These are phyloP conservation scores for Candoia aspera DNA, from an alignment of 2,113 vertebrate species.

Conservation along the genomic window DNA sequence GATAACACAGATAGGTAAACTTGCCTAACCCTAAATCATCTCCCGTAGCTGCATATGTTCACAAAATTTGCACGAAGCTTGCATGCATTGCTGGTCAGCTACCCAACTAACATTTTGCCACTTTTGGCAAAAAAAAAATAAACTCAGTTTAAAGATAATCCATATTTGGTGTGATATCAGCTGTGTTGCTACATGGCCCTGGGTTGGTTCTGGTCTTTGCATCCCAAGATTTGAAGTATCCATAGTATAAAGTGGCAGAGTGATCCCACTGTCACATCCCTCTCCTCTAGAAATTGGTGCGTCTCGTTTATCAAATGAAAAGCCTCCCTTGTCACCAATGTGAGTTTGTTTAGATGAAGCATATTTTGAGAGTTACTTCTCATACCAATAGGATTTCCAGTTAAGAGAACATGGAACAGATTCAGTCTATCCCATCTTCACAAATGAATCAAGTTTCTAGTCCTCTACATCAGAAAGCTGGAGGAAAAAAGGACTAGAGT, in stretches of 20 bases:
- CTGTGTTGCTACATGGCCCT: neutral
- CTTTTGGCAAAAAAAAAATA: too few relatives aligned
- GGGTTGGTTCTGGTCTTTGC: neutral
- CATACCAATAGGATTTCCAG: neutral
- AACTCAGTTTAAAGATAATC: neutral
- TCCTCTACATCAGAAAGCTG: neutral
- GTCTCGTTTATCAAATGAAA: neutral
- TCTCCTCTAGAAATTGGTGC: neutral
- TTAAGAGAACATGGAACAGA: neutral
- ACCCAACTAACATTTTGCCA: neutral
- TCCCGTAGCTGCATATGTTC: neutral
- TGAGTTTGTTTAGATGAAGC: neutral
- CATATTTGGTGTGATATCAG: neutral
- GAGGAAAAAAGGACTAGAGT: neutral
- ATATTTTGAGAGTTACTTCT: neutral
- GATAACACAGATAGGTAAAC: neutral
- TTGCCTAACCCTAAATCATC: neutral
- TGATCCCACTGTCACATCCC: neutral
- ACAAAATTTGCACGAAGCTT: neutral
- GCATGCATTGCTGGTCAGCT: neutral
- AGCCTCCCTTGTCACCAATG: neutral
- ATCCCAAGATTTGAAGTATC: neutral
- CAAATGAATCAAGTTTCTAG: neutral
- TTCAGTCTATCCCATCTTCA: neutral
- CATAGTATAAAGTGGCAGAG: neutral